Evolutionary conservation across 1,140 invertebrate genomes (phyloP), one percentile per base, ranked within the genome.

Genomic region (Pogonomyrmex californicus): DNA sequence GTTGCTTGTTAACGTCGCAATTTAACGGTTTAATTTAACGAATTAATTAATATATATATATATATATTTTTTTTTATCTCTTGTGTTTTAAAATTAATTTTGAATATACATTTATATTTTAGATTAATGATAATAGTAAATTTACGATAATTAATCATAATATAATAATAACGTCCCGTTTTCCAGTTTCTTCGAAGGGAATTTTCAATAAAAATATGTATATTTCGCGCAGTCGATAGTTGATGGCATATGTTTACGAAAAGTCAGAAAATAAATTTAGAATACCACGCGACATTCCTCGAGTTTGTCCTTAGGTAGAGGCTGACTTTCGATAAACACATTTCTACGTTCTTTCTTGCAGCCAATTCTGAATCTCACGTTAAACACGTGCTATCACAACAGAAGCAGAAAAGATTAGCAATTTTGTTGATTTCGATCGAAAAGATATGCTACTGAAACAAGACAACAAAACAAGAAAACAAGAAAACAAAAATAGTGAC

Each of bases 331-430:
- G 30, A 68, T 58, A 63, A 56, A 85, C 81, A 60, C 86, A 90
- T 91, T 91, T 86, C 89, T 88, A 44, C 71, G 65, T n/a, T 83
- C 76, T 86, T 90, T 90, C 82, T 87, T 87, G 70, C 79, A 90
- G 65, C 76, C 62, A 86, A 87, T 86, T 88, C 76, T 82, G 49
- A 78, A 81, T 36, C 41, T 44, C 14, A 56, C 9, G 14, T 38
- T 12, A 44, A 5, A 79, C 12, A 30, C 5, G 12, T 51, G 0
- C 17, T 82, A 44, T 71, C 41, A 2, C 51, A 41, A 60, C 9
- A 44, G 3, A 23, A 44, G 7, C 9, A 38, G 9, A 38, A 58
- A n/a, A 49, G 6, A n/a, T 33, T 23, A 14, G 38, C 5, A 7
- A 9, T 10, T 30, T 76, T 30, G 14, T 4, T 9, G 17, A 41